Conservation (phyloP, 2,797 vertebrate genomes). For the Acanthis flammea region DNA sequence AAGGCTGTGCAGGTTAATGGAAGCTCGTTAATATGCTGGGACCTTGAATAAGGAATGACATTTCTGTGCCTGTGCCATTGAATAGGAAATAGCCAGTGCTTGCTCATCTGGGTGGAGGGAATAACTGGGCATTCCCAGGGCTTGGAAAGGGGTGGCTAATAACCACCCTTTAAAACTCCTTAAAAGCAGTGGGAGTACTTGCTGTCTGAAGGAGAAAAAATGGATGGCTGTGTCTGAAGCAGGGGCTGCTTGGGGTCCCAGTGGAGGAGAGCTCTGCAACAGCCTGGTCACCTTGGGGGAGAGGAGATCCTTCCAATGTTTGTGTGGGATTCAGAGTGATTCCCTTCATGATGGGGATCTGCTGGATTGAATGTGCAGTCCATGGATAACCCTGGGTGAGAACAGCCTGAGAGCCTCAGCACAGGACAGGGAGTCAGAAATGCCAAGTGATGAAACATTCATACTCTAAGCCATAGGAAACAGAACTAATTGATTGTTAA, state of each 20-base stretch:
- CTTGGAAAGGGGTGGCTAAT: neutral
- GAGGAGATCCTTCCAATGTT: neutral
- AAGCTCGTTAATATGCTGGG: neutral
- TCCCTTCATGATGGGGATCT: neutral
- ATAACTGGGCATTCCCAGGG: neutral
- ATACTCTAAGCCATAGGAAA: neutral
- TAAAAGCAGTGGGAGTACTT: neutral
- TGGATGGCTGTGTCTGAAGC: neutral
- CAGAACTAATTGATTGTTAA: conserved; percentile 34
- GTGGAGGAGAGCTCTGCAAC: neutral
- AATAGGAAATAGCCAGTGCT: neutral
- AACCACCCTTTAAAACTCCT: accelerated
- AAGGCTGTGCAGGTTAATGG: neutral
- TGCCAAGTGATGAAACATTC: neutral
- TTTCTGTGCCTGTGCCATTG: neutral
- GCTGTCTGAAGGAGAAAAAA: neutral
- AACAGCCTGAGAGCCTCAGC: neutral
- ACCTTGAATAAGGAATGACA: neutral
- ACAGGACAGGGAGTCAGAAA: neutral
- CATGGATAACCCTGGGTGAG: neutral
- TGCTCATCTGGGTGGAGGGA: neutral
- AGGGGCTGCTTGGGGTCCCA: neutral
- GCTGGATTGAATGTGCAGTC: neutral
- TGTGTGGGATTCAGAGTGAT: neutral
- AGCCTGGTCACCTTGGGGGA: neutral